Percentiles rank a stretch among this genome's conserved stretches.
These are phyloP conservation scores for Mixornis gularis DNA, from an alignment of 2,113 vertebrate genomes.

Conservation along the genomic window DNA sequence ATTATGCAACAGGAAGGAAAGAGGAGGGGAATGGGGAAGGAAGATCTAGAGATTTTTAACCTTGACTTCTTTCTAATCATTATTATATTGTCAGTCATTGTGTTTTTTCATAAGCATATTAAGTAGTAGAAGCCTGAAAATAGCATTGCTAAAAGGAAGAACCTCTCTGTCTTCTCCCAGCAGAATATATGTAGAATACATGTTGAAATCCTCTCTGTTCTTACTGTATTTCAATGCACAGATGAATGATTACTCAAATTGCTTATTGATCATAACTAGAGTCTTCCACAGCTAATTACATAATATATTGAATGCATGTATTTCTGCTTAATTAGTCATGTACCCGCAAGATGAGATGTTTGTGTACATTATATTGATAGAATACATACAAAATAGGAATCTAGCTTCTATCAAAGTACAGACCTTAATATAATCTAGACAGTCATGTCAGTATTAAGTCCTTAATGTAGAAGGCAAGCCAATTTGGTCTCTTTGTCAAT, in stretches of 20 bases:
- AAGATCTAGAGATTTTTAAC: not conserved
- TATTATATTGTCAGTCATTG: not conserved
- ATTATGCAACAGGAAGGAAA: not conserved
- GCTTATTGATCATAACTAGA: not conserved
- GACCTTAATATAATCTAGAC: not conserved
- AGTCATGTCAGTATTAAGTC: not conserved
- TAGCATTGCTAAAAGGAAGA: not conserved
- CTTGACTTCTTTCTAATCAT: not conserved
- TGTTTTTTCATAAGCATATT: not conserved
- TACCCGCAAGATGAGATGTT: not conserved
- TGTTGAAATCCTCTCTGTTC: not conserved
- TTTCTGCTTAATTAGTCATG: conserved; percentile 22
- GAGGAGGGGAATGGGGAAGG: not conserved
- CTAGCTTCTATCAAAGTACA: not conserved
- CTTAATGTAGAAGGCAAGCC: not conserved
- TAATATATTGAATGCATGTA: not conserved
- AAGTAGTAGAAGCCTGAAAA: not conserved
- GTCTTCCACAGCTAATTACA: not conserved
- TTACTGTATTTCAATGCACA: not conserved
- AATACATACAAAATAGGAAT: not conserved
- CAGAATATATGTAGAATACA: not conserved
- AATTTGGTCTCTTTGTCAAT: not conserved
- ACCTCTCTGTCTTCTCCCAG: not conserved
- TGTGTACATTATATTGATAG: not conserved
- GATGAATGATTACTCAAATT: not conserved